phyloP scores from a whole-genome alignment of 1,140 invertebrate species.

The Bilobella aurantiaca region DNA sequence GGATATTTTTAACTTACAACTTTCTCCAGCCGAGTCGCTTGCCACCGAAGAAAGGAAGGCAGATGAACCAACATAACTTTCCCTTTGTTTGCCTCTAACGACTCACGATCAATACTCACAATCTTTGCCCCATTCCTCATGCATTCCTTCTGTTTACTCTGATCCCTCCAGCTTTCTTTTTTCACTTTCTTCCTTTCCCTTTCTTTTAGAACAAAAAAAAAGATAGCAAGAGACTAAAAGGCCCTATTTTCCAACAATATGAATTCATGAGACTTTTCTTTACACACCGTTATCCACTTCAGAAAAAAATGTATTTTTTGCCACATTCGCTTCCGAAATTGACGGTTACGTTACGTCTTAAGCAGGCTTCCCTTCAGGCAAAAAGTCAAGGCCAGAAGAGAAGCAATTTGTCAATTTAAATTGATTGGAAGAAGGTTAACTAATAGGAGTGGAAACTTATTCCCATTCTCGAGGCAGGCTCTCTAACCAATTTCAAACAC shows the following conservation, averaged over 20 bases:
- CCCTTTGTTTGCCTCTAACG: conserved; percentile 19
- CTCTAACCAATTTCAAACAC: too few species aligned
- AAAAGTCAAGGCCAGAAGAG: too few species aligned
- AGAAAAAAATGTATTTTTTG: too few species aligned
- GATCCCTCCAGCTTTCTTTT: conserved; percentile 9
- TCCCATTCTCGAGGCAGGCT: too few species aligned
- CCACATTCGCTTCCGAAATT: too few species aligned
- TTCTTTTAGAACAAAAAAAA: background rate
- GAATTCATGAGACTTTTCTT: background rate
- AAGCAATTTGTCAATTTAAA: too few species aligned
- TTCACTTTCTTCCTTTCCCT: background rate
- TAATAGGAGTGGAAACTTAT: too few species aligned
- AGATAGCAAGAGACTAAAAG: background rate
- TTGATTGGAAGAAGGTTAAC: too few species aligned
- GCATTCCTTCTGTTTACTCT: conserved; percentile 19
- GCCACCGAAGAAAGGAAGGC: too few species aligned
- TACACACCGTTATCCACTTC: too few species aligned
- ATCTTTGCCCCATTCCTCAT: conserved; percentile 19
- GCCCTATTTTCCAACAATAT: background rate
- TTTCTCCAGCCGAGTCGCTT: background rate
- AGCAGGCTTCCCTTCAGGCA: too few species aligned
- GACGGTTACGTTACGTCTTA: too few species aligned
- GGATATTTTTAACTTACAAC: conserved; percentile 7
- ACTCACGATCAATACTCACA: conserved; percentile 19
- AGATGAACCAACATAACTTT: background rate